Evolutionary conservation across 2,797 vertebrate species (phyloP), one percentile per base, ranked within the genome.

Genomic region (Chaunax sp.): DNA sequence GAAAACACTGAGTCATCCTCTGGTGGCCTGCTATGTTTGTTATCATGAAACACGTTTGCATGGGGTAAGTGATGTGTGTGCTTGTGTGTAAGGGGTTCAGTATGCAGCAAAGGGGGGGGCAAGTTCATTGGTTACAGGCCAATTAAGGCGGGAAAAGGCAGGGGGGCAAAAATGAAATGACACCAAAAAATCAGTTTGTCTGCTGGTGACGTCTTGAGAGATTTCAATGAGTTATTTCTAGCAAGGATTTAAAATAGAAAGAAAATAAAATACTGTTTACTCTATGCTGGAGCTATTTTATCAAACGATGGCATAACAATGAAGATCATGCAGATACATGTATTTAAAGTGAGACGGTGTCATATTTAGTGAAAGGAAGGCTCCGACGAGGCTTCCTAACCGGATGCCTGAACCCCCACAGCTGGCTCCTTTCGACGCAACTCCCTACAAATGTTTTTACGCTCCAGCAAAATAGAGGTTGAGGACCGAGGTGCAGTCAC

Each of bases 1-100:
- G 28, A 16, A 69, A 72, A 60, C 18, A 7, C 19, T 30, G 19
- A 26, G 10, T 55, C 62, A 28, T 37, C 44, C 56, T 73, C 51
- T 13, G 43, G 64, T 25, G 75, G 56, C 68, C 44, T 72, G 53
- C 50, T 69, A 61, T 30, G 64, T 78, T 68, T 58, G 57, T 74
- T 52, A 38, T 44, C 53, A 62, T 69, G 43, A 64, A 80, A 61
- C 71, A 49, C 63, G 63, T 59, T 61, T 57, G 64, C 71, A 58
- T 60, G 52, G 37, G 20, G 35, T 1, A n/a, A 58, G 16, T 19
- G 26, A 19, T 47, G 23, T 46, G 53, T 64, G 50, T 5, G 14
- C 45, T 64, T 35, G 52, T 70, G 41, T 61, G 60, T 41, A 25
- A 19, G 71, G 65, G 56, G 67, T 52, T 59, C 23, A 50, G 57